Percentiles rank a stretch among this genome's conserved stretches.
Conservation (phyloP, 1,140 invertebrate genomes). For the Metopolophium dirhodum region DNA sequence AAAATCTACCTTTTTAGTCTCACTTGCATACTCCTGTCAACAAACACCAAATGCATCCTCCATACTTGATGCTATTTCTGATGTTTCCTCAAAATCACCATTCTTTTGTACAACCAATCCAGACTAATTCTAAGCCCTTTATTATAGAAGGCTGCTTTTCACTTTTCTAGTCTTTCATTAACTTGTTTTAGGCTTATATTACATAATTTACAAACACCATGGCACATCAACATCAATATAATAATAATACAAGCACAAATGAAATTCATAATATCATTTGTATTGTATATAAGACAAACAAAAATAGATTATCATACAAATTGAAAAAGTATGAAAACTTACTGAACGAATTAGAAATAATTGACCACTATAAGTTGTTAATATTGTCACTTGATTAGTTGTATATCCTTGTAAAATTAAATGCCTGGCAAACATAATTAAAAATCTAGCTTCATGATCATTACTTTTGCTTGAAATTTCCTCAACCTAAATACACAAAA, state of each 20-base stretch:
- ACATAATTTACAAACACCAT: background rate
- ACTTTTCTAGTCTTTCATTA: background rate
- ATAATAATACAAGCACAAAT: background rate
- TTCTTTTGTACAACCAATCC: no score
- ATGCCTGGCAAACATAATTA: slow-evolving; percentile 68
- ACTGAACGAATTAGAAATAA: slow-evolving; percentile 58
- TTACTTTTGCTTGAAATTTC: slow-evolving; percentile 69
- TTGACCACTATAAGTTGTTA: slow-evolving; percentile 73
- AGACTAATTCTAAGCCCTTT: background rate
- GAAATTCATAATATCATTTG: background rate
- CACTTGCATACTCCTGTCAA: no score
- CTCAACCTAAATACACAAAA: slow-evolving; percentile 61
- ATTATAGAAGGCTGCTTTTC: background rate
- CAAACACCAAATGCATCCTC: no score
- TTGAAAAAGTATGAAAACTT: slow-evolving; percentile 20
- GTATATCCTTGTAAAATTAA: slow-evolving; percentile 70
- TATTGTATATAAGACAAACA: background rate
- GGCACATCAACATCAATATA: background rate
- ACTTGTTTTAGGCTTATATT: background rate
- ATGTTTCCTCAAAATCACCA: no score
- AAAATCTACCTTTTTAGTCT: no score
- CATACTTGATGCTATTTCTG: no score
- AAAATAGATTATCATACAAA: background rate
- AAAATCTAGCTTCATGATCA: slow-evolving; percentile 68
- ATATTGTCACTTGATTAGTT: slow-evolving; percentile 70